These are phyloP conservation scores for Trigoniulus corallinus DNA, from an alignment of 1,140 invertebrate species.

Conservation along the genomic window DNA sequence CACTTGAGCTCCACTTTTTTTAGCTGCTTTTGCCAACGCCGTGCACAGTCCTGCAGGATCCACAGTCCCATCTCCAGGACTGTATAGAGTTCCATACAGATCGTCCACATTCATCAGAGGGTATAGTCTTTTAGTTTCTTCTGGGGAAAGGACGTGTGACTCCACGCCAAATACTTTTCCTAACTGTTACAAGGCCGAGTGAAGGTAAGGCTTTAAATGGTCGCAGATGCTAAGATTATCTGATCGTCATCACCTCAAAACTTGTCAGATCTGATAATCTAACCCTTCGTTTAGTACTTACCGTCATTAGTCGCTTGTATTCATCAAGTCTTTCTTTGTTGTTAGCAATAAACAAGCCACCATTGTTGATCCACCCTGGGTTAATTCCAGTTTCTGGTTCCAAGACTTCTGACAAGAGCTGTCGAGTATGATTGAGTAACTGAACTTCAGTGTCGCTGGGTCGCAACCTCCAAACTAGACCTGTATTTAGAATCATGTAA, in stretches of 20 bases:
- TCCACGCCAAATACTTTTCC: slow-evolving; percentile 59
- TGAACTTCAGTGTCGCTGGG: slow-evolving; percentile 66
- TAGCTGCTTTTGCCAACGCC: slow-evolving; percentile 50
- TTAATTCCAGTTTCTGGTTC: slow-evolving; percentile 60
- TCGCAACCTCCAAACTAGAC: slow-evolving; percentile 62
- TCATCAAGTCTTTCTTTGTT: slow-evolving; percentile 58
- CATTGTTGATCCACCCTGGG: slow-evolving; percentile 73
- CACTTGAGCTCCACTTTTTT: slow-evolving; percentile 46
- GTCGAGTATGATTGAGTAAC: slow-evolving; percentile 46
- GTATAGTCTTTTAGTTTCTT: slow-evolving; percentile 55
- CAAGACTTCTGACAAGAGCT: slow-evolving; percentile 41
- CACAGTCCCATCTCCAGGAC: slow-evolving; percentile 55
- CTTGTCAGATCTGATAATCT: too few relatives aligned
- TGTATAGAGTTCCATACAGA: slow-evolving; percentile 56
- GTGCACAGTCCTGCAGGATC: slow-evolving; percentile 64
- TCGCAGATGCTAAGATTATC: too few relatives aligned
- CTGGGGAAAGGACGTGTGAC: slow-evolving; percentile 46
- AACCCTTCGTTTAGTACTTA: too few relatives aligned
- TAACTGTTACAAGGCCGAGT: slow-evolving; percentile 17
- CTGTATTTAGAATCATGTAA: slow-evolving; percentile 61
- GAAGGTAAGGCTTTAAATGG: slow-evolving; percentile 7
- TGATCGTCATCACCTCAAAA: too few relatives aligned
- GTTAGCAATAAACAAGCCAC: slow-evolving; percentile 69
- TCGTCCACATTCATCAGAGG: slow-evolving; percentile 54
- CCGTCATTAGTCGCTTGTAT: slow-evolving; percentile 59